These are phyloP conservation scores for Drosophila demipolita DNA, from an alignment of 2,888 invertebrate species.

Conservation along the genomic window DNA sequence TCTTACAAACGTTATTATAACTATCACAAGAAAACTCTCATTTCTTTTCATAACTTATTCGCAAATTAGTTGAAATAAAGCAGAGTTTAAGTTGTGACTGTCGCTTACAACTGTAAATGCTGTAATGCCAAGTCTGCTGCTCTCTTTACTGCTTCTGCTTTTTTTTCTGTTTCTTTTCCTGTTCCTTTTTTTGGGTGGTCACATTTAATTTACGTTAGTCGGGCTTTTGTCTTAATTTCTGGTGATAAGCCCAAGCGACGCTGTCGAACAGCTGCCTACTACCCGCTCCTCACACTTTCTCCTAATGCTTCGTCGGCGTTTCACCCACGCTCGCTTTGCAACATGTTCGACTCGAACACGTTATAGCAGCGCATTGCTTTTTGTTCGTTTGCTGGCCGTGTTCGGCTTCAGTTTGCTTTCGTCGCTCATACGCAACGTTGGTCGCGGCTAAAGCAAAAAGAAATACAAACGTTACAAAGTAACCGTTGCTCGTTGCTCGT, in stretches of 20 bases:
- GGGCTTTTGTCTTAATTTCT: constrained; percentile 72
- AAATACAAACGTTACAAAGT: neutral
- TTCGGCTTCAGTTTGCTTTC: constrained; percentile 56
- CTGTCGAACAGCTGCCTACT: constrained; percentile 18
- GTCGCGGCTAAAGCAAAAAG: constrained; percentile 33
- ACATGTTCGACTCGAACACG: constrained; percentile 48
- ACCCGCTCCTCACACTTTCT: neutral
- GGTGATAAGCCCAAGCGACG: constrained; percentile 66
- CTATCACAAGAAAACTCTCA: neutral
- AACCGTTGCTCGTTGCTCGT: constrained; percentile 12
- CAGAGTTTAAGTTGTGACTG: constrained; percentile 16
- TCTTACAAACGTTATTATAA: neutral
- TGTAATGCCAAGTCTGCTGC: neutral
- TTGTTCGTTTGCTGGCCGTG: constrained; percentile 12
- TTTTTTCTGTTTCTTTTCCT: constrained; percentile 7
- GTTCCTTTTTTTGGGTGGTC: constrained; percentile 48
- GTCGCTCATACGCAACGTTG: constrained; percentile 71
- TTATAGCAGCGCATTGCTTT: constrained; percentile 18
- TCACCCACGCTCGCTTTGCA: constrained; percentile 28
- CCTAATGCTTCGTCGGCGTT: neutral
- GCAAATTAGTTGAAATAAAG: constrained; percentile 21
- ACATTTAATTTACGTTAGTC: constrained; percentile 64
- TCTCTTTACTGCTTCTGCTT: neutral
- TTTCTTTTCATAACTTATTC: neutral
- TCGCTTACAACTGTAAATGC: neutral